These are phyloP conservation scores for Drosophila robusta DNA, from an alignment of 2,888 invertebrate species.

Conservation along the genomic window DNA sequence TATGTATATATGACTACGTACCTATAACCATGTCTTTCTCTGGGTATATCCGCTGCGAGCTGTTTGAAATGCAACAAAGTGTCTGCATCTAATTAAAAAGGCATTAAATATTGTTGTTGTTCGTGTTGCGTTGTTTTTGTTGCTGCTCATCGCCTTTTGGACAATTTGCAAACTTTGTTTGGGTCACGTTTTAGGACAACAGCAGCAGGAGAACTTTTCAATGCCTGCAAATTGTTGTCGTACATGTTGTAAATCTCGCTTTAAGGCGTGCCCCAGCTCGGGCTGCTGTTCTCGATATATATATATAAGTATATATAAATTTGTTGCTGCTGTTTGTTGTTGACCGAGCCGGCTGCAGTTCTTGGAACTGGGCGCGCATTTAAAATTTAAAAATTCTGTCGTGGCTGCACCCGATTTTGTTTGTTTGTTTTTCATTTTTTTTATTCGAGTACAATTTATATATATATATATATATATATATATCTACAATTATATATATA, in stretches of 20 bases:
- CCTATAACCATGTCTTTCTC: slow-evolving; percentile 16
- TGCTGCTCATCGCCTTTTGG: slow-evolving; percentile 53
- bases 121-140: slow-evolving; percentile 22
- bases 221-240: slow-evolving; percentile 70
- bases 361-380: slow-evolving; percentile 72
- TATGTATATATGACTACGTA: slow-evolving; percentile 2
- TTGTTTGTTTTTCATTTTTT: not conserved
- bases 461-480: too few species aligned
- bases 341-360: slow-evolving; percentile 47
- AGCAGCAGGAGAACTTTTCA: slow-evolving; percentile 43
- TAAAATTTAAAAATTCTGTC: slow-evolving; percentile 44
- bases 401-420: slow-evolving; percentile 25
- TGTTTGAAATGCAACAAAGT: slow-evolving; percentile 70
- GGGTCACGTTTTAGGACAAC: slow-evolving; percentile 73
- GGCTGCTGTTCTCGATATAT: slow-evolving; percentile 39
- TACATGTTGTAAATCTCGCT: slow-evolving; percentile 77
- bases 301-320: slow-evolving; percentile 7
- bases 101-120: slow-evolving; percentile 65
- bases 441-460: not conserved
- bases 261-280: slow-evolving; percentile 63
- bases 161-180: slow-evolving; percentile 73
- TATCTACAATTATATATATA: too few species aligned
- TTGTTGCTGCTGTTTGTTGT: slow-evolving; percentile 18
- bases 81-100: slow-evolving; percentile 77
- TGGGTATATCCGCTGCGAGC: slow-evolving; percentile 26